A percentile compares a stretch with the other conserved stretches of the same genome.
Conservation (phyloP, 2,797 vertebrate genomes). For the Gymnothorax javanicus region DNA sequence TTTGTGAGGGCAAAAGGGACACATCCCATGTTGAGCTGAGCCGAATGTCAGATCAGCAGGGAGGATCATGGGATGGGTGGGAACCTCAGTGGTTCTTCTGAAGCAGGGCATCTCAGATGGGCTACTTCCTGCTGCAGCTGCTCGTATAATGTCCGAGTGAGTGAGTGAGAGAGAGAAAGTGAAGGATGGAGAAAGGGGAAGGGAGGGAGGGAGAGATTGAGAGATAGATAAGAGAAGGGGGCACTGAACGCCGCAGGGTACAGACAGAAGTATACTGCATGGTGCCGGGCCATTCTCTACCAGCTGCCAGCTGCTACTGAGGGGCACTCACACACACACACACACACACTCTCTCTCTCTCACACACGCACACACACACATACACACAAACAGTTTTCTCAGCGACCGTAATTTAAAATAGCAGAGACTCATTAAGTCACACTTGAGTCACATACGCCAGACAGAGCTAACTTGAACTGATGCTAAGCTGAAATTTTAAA, state of each 20-base stretch:
- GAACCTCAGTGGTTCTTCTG: neutral
- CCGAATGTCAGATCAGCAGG: neutral
- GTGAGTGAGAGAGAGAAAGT: neutral
- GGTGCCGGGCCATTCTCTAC: slow-evolving; percentile 9
- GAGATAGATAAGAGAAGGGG: neutral
- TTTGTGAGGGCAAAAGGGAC: neutral
- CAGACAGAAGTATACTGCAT: neutral
- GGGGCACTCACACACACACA: neutral
- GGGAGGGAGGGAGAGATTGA: neutral
- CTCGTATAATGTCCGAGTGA: neutral
- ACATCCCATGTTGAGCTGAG: neutral
- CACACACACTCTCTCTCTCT: neutral
- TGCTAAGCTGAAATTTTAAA: neutral
- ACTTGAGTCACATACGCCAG: neutral
- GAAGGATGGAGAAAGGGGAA: neutral
- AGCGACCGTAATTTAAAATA: neutral
- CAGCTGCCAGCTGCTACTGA: slow-evolving; percentile 17
- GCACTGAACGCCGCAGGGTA: neutral
- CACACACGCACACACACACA: neutral
- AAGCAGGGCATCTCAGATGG: neutral
- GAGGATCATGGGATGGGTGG: neutral
- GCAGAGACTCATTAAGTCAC: neutral
- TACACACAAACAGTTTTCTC: neutral
- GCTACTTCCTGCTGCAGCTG: neutral
- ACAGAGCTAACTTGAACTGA: neutral